These are phyloP conservation scores for Chrysolina americana DNA, from an alignment of 2,888 invertebrate genomes.

Conservation along the genomic window DNA sequence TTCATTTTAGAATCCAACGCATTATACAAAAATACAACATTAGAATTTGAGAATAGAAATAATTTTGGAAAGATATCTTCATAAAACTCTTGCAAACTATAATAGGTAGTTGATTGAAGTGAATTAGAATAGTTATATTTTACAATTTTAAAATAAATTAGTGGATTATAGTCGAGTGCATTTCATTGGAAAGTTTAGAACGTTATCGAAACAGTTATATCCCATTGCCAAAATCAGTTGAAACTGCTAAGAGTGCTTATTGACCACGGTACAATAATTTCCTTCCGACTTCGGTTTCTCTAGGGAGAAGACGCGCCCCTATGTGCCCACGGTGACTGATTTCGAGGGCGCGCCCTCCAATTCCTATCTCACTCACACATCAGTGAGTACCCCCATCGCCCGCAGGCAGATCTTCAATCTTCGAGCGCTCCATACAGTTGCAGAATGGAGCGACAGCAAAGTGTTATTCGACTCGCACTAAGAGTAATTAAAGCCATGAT, in stretches of 20 bases:
- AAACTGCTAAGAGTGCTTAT: neutral
- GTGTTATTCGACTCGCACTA: neutral
- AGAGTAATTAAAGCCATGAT: slow-evolving; percentile 12
- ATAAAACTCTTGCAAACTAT: too few relatives aligned
- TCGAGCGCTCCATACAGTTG: neutral
- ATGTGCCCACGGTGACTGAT: neutral
- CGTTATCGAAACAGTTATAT: too few relatives aligned
- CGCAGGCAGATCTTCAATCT: neutral
- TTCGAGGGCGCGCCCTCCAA: neutral
- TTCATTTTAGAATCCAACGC: too few relatives aligned
- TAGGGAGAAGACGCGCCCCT: neutral
- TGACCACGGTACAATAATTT: neutral
- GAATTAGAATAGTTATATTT: too few relatives aligned
- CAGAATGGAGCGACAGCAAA: neutral
- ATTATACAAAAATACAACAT: too few relatives aligned
- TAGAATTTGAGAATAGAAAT: too few relatives aligned
- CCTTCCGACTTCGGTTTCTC: neutral
- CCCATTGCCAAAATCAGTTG: too few relatives aligned
- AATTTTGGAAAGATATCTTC: too few relatives aligned
- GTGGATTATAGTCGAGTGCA: too few relatives aligned
- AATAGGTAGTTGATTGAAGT: too few relatives aligned
- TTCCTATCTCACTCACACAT: neutral
- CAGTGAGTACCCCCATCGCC: neutral
- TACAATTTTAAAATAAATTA: too few relatives aligned
- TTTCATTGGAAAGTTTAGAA: too few relatives aligned